A percentile compares a stretch with the other conserved stretches of the same genome.
These are phyloP conservation scores for Polypterus bichir DNA, from an alignment of 2,113 vertebrate genomes.

Conservation along the genomic window DNA sequence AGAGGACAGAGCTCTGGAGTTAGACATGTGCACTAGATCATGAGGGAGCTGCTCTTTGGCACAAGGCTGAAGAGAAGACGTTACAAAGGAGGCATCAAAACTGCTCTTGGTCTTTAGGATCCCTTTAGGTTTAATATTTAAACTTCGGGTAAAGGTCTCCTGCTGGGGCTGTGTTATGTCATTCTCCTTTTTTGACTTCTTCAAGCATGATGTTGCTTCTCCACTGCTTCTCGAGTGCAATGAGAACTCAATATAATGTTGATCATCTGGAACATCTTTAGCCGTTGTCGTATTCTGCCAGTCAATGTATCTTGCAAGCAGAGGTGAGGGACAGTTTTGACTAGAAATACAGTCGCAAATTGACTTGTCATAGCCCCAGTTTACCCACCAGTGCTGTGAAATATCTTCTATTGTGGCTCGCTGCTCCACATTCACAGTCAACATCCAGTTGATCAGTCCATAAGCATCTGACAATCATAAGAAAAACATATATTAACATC, in stretches of 20 bases:
- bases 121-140: conserved; percentile 49
- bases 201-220: conserved; percentile 35
- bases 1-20: neutral
- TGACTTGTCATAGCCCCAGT: conserved; percentile 49
- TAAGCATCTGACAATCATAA: conserved; percentile 41
- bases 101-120: conserved; percentile 56
- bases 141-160: conserved; percentile 15
- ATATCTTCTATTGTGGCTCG: conserved; percentile 59
- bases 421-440: conserved; percentile 43
- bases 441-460: conserved; percentile 56
- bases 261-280: conserved; percentile 21
- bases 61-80: conserved; percentile 21
- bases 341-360: conserved; percentile 47
- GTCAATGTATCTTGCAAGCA: conserved; percentile 53
- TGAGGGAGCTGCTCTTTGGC: conserved; percentile 23
- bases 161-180: conserved; percentile 39
- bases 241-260: conserved; percentile 32
- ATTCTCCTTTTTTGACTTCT: conserved; percentile 59
- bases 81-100: conserved; percentile 43
- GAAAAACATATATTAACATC: neutral
- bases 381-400: conserved; percentile 64
- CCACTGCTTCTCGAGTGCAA: conserved; percentile 20
- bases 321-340: conserved; percentile 46
- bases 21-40: conserved; percentile 9
- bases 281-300: conserved; percentile 41